Percentiles rank a stretch among this genome's conserved stretches.
These are phyloP conservation scores for Atrina japonica DNA, from an alignment of 2,888 invertebrate species.

Conservation along the genomic window DNA sequence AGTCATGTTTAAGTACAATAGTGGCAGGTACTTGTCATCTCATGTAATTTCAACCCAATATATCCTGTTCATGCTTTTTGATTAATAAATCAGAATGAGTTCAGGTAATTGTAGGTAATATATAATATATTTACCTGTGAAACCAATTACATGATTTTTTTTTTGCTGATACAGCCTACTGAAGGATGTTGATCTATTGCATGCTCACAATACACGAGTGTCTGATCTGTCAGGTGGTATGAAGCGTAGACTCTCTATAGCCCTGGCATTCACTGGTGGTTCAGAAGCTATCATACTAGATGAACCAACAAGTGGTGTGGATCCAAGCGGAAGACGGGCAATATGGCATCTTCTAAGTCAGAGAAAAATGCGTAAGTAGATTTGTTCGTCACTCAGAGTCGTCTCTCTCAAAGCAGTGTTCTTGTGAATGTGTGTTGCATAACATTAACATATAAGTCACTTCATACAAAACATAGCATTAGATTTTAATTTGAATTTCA, in stretches of 20 bases:
- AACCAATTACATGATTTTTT: background rate
- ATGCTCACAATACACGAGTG: slow-evolving; percentile 71
- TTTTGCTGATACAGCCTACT: slow-evolving; percentile 68
- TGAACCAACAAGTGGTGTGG: slow-evolving; percentile 81
- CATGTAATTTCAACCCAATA: no score
- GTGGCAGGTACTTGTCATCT: no score
- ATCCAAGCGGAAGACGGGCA: slow-evolving; percentile 79
- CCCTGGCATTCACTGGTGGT: slow-evolving; percentile 81
- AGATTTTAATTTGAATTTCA: no score
- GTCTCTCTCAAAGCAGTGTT: no score
- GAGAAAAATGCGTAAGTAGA: slow-evolving; percentile 69
- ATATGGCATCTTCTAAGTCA: slow-evolving; percentile 81
- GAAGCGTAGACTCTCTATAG: slow-evolving; percentile 80
- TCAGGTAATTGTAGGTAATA: no score
- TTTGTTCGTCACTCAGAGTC: background rate
- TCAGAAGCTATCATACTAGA: slow-evolving; percentile 80
- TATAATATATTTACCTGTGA: background rate
- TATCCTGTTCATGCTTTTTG: no score
- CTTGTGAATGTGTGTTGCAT: no score
- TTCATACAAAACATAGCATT: no score
- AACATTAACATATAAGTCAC: no score
- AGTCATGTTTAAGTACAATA: no score
- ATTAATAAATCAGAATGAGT: background rate
- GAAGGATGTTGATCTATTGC: slow-evolving; percentile 75
- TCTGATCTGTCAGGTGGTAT: slow-evolving; percentile 80